Conservation (phyloP, 2,888 invertebrate species). For the Ormyrus thymus region DNA sequence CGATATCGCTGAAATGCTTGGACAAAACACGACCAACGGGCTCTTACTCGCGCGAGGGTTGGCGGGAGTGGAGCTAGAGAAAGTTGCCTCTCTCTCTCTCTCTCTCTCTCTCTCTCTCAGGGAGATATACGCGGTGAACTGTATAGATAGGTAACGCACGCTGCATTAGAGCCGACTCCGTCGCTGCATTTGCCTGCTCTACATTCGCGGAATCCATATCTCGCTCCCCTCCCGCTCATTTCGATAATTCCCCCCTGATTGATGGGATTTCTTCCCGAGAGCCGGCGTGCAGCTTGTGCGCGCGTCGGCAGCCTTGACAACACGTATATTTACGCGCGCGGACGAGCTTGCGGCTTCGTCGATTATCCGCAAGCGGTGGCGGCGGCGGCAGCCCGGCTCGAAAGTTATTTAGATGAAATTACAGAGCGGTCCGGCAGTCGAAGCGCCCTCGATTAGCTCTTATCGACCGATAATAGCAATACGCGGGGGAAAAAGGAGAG, state of each 20-base stretch:
- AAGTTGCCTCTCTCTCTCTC: no score
- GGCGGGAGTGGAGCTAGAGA: no score
- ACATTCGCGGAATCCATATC: constrained; percentile 36
- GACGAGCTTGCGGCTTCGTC: constrained; percentile 14
- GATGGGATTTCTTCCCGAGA: constrained; percentile 36
- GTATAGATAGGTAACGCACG: no score
- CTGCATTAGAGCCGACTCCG: background rate
- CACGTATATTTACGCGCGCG: background rate
- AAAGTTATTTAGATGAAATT: constrained; percentile 47
- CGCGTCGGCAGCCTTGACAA: constrained; percentile 25
- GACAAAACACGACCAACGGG: no score
- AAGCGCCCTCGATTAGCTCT: constrained; percentile 38
- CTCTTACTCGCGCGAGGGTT: no score
- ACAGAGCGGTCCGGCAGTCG: constrained; percentile 11
- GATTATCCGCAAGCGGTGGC: constrained; percentile 35
- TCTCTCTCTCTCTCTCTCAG: no score
- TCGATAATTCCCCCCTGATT: constrained; percentile 42
- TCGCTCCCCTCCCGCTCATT: constrained; percentile 15
- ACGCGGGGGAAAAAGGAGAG: constrained; percentile 19
- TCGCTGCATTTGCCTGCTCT: constrained; percentile 2
- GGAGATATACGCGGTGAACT: no score
- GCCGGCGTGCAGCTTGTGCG: no score
- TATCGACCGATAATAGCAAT: constrained; percentile 50
- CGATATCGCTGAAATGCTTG: no score
- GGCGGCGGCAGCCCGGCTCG: background rate